Evolutionary conservation across 2,113 vertebrate species (phyloP).

Genomic region (Percina caprodes): DNA sequence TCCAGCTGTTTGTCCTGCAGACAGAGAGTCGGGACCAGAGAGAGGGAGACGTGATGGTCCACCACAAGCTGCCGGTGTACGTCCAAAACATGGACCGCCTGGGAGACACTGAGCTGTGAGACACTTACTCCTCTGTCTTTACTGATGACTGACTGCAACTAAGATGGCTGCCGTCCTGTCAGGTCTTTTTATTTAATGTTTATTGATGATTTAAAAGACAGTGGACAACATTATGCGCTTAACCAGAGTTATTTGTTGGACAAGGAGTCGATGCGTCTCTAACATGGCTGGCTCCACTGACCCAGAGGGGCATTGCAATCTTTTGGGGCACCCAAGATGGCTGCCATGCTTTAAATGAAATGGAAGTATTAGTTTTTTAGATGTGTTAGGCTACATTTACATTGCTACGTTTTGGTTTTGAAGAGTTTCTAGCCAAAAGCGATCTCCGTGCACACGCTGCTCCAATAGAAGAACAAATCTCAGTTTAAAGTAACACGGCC

Average conservation of each 20-base stretch:
- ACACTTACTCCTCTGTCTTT: constrained; percentile 61
- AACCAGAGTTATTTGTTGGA: not conserved
- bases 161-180: constrained; percentile 46
- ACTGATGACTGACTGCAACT: constrained; percentile 32
- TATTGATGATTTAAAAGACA: not conserved
- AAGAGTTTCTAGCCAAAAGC: too few species aligned
- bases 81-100: constrained; percentile 97
- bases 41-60: constrained; percentile 83
- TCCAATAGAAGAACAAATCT: too few species aligned
- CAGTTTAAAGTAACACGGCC: too few species aligned
- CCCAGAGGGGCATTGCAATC: not conserved
- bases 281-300: not conserved
- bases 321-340: not conserved
- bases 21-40: constrained; percentile 86
- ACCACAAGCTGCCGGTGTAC: constrained; percentile 93
- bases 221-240: not conserved
- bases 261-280: not conserved
- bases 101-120: constrained; percentile 97
- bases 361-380: not conserved
- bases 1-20: constrained; percentile 93
- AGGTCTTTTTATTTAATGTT: not conserved
- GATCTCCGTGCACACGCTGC: too few species aligned
- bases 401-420: too few species aligned
- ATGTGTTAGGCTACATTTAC: not conserved
- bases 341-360: not conserved